A percentile compares a stretch with the other conserved stretches of the same genome.
Evolutionary conservation across 1,140 invertebrate genomes (phyloP).

Genomic region (Aphis craccivora): DNA sequence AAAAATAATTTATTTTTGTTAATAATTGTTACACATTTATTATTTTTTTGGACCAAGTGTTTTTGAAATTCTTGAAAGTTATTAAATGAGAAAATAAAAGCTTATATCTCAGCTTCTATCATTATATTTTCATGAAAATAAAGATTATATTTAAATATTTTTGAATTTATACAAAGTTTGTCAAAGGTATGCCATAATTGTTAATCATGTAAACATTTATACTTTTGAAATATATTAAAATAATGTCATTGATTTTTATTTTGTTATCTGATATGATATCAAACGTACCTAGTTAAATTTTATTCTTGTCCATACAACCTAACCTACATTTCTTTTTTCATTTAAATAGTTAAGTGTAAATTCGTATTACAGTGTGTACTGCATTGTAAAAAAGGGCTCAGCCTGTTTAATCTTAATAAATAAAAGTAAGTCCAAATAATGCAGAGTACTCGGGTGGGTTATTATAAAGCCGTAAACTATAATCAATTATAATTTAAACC

Average conservation of each 20-base stretch:
- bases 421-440: too few species aligned
- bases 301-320: too few species aligned
- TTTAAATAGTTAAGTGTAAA: too few species aligned
- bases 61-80: not conserved
- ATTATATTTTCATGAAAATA: not conserved
- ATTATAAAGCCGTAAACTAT: too few species aligned
- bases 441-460: too few species aligned
- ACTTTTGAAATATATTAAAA: not conserved
- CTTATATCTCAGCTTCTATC: not conserved
- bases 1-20: not conserved
- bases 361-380: too few species aligned
- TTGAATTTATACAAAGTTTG: constrained; percentile 2
- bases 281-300: not conserved
- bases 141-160: not conserved
- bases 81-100: not conserved
- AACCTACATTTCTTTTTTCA: too few species aligned
- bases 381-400: too few species aligned
- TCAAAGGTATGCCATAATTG: not conserved
- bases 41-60: not conserved
- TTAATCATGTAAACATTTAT: not conserved
- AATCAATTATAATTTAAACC: too few species aligned
- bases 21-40: not conserved
- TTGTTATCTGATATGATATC: not conserved
- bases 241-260: not conserved
- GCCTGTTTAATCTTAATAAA: too few species aligned